Percentiles rank a stretch among this genome's conserved stretches.
These are phyloP conservation scores for Phyto melanocephala DNA, from an alignment of 2,888 invertebrate species.

Conservation along the genomic window DNA sequence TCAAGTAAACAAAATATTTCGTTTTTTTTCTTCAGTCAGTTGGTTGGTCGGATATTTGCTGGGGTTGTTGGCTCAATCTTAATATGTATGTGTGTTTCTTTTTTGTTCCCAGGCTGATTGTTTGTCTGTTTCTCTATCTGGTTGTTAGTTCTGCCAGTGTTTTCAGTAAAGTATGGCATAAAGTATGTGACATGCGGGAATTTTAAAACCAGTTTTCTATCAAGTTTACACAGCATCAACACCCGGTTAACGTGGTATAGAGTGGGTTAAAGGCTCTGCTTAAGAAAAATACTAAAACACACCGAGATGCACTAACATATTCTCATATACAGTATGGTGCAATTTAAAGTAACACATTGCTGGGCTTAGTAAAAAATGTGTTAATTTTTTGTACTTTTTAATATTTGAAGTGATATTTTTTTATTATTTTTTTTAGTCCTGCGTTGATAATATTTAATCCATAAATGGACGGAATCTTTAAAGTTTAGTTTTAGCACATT, in stretches of 20 bases:
- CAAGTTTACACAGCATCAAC: constrained; percentile 51
- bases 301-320: neutral
- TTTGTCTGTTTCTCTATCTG: constrained; percentile 2
- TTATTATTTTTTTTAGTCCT: no score
- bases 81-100: neutral
- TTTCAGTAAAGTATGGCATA: constrained; percentile 27
- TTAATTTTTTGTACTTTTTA: no score
- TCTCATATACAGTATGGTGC: neutral
- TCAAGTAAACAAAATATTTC: constrained; percentile 11
- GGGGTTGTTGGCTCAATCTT: constrained; percentile 11
- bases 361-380: no score
- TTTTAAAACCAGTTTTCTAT: constrained; percentile 59
- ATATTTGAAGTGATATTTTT: no score
- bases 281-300: neutral
- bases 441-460: no score
- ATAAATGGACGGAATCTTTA: no score
- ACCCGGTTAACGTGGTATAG: neutral
- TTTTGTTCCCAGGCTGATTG: neutral
- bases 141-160: constrained; percentile 25
- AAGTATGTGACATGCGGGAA: constrained; percentile 61
- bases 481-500: no score
- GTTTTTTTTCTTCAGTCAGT: constrained; percentile 23
- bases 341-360: no score
- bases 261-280: constrained; percentile 24
- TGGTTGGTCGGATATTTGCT: constrained; percentile 7